These are phyloP conservation scores for Pseudomyrmex cubaensis DNA, from an alignment of 1,140 invertebrate genomes.

Conservation along the genomic window DNA sequence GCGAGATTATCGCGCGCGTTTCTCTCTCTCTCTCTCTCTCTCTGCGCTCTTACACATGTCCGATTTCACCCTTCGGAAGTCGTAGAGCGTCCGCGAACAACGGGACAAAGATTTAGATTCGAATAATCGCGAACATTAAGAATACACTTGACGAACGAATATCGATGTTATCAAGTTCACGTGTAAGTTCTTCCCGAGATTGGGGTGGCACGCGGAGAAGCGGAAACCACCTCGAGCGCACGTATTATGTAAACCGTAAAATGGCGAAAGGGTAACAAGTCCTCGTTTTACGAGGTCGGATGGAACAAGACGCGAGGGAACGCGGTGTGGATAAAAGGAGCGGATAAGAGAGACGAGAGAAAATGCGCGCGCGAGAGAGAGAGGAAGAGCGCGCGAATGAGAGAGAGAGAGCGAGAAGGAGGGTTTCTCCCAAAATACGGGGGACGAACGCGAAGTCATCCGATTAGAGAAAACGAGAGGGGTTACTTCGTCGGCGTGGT, in stretches of 20 bases:
- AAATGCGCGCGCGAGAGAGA: conserved; percentile 13
- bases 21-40: too few relatives aligned
- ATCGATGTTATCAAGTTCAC: background rate
- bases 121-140: background rate
- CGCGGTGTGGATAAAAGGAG: conserved; percentile 7
- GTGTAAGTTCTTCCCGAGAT: too few relatives aligned
- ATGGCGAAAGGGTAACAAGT: conserved; percentile 15
- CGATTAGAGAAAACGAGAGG: conserved; percentile 70
- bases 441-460: conserved; percentile 65
- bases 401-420: conserved; percentile 30
- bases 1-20: conserved; percentile 1
- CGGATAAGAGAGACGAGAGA: conserved; percentile 43
- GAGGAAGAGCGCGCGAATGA: conserved; percentile 1
- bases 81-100: background rate
- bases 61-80: background rate
- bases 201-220: background rate
- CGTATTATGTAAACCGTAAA: too few relatives aligned
- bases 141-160: background rate
- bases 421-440: conserved; percentile 66
- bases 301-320: background rate
- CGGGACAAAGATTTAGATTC: background rate
- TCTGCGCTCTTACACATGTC: background rate
- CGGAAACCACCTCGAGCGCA: background rate
- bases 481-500: conserved; percentile 72
- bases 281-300: background rate